Evolutionary conservation across 2,888 invertebrate species (phyloP).

Genomic region (Phyllotreta cruciferae): DNA sequence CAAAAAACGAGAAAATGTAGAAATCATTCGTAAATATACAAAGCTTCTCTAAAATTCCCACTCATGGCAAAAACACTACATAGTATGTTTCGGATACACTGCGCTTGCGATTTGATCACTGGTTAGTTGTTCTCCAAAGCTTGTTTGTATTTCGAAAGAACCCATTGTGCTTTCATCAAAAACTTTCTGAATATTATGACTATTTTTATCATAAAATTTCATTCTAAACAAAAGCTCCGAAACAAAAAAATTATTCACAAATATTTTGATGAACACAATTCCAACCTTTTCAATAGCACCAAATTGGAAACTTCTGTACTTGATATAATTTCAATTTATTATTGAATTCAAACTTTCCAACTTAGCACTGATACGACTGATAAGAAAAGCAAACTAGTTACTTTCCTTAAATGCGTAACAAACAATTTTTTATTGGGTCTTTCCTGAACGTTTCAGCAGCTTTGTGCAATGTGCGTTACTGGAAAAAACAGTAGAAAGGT

Average conservation of each 20-base stretch:
- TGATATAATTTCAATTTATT: no score
- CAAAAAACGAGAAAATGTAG: conserved; percentile 49
- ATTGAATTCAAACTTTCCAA: no score
- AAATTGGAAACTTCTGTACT: no score
- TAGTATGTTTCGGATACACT: conserved; percentile 41
- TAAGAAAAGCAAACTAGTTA: no score
- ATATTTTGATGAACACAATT: no score
- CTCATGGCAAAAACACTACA: conserved; percentile 50
- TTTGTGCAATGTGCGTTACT: conserved; percentile 49
- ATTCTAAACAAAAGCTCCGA: no score
- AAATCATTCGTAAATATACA: conserved; percentile 50
- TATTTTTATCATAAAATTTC: no score
- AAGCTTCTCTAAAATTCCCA: conserved; percentile 50
- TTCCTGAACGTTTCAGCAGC: conserved; percentile 31
- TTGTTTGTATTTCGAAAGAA: conserved; percentile 33
- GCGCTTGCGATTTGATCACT: conserved; percentile 36
- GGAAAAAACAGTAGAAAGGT: conserved; percentile 36
- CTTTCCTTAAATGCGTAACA: no score
- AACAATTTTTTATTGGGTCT: conserved; percentile 1
- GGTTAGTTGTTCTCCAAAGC: conserved; percentile 41
- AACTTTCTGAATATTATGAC: neutral
- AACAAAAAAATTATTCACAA: no score
- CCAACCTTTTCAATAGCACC: no score
- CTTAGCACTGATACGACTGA: no score
- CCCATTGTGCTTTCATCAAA: conserved; percentile 12